Conservation (phyloP, 2,888 invertebrate species). For the Cantharis flavilabris region DNA sequence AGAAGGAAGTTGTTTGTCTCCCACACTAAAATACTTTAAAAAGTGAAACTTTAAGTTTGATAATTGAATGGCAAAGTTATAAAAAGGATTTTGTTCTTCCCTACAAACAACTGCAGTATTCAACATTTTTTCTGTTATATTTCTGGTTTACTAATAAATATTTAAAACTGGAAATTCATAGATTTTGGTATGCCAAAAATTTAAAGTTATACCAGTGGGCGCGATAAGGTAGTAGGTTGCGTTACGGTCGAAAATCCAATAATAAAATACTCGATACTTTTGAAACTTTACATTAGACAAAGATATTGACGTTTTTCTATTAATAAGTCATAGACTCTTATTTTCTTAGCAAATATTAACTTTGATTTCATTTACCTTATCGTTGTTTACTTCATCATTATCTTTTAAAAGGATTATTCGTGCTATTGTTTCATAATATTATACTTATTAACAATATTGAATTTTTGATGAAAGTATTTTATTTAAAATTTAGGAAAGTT, state of each 20-base stretch:
- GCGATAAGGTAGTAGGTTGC: neutral
- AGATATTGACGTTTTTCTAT: constrained; percentile 6
- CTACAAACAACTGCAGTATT: too few species aligned
- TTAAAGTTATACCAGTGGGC: neutral
- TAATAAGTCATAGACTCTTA: constrained; percentile 4
- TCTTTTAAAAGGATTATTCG: constrained; percentile 3
- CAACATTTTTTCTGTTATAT: too few species aligned
- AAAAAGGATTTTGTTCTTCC: too few species aligned
- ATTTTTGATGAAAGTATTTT: neutral
- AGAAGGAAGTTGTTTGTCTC: too few species aligned
- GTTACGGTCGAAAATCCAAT: neutral
- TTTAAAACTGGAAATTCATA: too few species aligned
- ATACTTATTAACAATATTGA: neutral
- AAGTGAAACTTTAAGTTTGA: too few species aligned
- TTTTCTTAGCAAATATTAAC: constrained; percentile 4
- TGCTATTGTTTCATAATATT: neutral
- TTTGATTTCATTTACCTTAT: constrained; percentile 1
- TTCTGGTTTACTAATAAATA: too few species aligned
- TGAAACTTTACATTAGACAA: neutral
- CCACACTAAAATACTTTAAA: too few species aligned
- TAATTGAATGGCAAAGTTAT: too few species aligned
- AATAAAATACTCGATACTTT: neutral
- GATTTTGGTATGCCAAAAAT: too few species aligned
- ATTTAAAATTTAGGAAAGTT: neutral
- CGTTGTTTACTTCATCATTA: constrained; percentile 10